Evolutionary conservation across 35 echinoderm and acorn worm species (phyloP), one percentile per base, ranked within the genome.

Genomic region (Eucidaris tribuloides): DNA sequence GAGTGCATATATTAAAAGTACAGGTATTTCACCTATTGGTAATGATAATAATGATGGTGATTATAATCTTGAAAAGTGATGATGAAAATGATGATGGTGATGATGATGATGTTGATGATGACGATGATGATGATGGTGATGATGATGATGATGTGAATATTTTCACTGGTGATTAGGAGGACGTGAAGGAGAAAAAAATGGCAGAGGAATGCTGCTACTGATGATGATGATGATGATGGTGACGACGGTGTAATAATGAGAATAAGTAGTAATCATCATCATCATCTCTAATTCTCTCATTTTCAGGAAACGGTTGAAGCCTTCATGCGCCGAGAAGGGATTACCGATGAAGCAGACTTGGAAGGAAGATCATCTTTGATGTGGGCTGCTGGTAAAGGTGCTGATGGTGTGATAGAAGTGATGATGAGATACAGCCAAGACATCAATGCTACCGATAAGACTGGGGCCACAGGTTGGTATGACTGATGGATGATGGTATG

Each of bases 391-490:
- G 91, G 96, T 20, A 92, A 93, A 81, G 91, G 96, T 15, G 96
- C 96, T 43, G 96, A 93, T 77, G 83, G 49, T 36, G 96, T 93
- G 37, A 93, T 99, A 30, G 80, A 64, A 24, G 64, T 86, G 30
- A 99, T 99, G 78, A 78, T 99, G 82, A 71, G 76, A 64, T 41
- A 83, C 70, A 70, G 59, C 9, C 84, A 83, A 17, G 96, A 99
- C 28, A 99, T 99, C 65, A 85, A 99, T 81, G 96, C 90, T 43
- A 99, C 96, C 13, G 96, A 99, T 65, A 99, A 99, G 43, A 99
- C 83, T 41, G 94, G 94, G 0, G 89, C 85, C 25, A 98, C 90
- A 83, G 94, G 94, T 92, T 30, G 46, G 85, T 44, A 50, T 9
- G 7, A 45, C 33, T 14, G 17, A 6, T 28, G 31, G 63, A 15